Evolutionary conservation across 2,113 vertebrate genomes (phyloP).

Genomic region (Ageneiosus marmoratus): DNA sequence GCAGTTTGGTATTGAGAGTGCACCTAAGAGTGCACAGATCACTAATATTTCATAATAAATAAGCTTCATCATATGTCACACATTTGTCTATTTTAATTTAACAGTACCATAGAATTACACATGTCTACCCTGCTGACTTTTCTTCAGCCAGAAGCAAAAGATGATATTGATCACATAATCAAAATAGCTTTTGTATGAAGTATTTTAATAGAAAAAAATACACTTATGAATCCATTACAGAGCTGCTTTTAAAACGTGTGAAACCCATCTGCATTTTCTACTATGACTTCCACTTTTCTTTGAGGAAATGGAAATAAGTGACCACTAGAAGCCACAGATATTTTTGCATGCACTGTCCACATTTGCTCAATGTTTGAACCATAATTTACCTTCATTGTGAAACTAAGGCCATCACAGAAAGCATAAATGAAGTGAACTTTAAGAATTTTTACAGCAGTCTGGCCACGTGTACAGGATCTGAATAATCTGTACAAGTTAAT

Average conservation of each 20-base stretch:
- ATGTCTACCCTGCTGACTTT: neutral
- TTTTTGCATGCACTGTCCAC: neutral
- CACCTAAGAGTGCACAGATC: neutral
- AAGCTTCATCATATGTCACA: too few species aligned
- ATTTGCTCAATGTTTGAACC: neutral
- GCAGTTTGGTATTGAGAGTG: neutral
- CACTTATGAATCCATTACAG: neutral
- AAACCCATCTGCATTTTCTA: neutral
- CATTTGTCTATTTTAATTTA: too few species aligned
- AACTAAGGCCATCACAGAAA: neutral
- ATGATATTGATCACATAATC: too few species aligned
- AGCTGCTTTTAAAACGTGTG: neutral
- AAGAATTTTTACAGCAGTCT: neutral
- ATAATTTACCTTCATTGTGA: neutral
- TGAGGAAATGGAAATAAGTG: conserved; percentile 4
- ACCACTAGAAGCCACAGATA: neutral
- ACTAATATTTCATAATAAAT: neutral
- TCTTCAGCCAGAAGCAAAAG: neutral
- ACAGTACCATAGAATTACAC: neutral
- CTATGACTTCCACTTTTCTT: neutral
- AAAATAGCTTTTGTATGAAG: too few species aligned
- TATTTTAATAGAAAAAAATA: neutral
- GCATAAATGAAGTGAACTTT: neutral
- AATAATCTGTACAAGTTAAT: neutral
- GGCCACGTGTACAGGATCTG: neutral